Evolutionary conservation across 2,113 vertebrate species (phyloP).

Genomic region (Hyperopisus bebe): DNA sequence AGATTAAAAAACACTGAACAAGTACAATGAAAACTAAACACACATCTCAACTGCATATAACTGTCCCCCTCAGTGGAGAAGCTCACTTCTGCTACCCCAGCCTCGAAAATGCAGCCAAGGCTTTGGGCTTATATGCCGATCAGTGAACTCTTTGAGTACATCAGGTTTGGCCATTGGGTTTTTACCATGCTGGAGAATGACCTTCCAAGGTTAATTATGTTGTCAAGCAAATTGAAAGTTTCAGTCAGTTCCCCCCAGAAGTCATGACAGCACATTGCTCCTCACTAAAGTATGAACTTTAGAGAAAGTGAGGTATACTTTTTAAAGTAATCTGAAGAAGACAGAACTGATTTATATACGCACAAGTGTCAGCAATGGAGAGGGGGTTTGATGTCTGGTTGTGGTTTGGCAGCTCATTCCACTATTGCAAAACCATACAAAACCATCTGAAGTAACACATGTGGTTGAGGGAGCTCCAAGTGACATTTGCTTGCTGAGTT

Average conservation of each 20-base stretch:
- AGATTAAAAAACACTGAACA: no score
- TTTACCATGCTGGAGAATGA: conserved; percentile 14
- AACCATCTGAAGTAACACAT: no score
- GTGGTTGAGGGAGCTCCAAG: no score
- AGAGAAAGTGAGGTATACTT: not conserved
- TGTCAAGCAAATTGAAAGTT: not conserved
- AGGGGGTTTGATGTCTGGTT: no score
- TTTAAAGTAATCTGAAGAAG: no score
- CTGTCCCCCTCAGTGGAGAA: not conserved
- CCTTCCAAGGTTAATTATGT: conserved; percentile 8
- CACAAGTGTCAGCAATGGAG: no score
- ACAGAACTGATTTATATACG: no score
- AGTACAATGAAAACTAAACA: no score
- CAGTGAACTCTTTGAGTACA: not conserved
- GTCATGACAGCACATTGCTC: not conserved
- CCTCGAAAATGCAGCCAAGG: no score
- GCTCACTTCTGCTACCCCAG: not conserved
- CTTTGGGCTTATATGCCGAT: not conserved
- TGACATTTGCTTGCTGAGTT: no score
- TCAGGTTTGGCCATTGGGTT: conserved; percentile 19
- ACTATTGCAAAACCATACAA: no score
- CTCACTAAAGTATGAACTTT: not conserved
- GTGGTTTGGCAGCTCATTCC: no score
- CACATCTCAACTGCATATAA: not conserved
- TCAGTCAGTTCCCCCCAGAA: not conserved